Base-by-base conservation (phyloP, 1,140 invertebrate species). In the Papilio machaon region DNA sequence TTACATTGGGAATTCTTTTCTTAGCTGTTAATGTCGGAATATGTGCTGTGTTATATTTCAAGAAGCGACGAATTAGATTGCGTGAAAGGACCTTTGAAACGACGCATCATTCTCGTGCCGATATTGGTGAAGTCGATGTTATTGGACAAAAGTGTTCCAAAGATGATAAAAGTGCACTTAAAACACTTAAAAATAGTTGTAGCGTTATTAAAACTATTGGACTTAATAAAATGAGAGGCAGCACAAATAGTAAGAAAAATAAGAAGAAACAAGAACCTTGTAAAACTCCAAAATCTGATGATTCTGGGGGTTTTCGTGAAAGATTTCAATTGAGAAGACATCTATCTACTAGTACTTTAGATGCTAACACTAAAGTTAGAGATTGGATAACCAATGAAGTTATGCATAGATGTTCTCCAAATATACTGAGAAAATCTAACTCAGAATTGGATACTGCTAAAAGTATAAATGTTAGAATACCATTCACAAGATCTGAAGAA, bases 311-410 rank as follows among this genome's bases (percentile, higher is more conserved):
- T 64, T 95, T 95, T 84, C 95, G 96, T 49, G 92, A 96, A 84
- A 92, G 95, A 64, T 96, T 96, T 83, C 96, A 96, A 91, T 92
- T 97, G 11, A 96, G 96, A 17, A 91, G 97, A 54, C 96, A 97
- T 86, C 95, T 97, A 85, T 97, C 97, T 1, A 96, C 95, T 13
- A 98, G 97, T 73, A 98, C 97, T 0, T 96, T 98, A 82, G 97
- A 98, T 88, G 97, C 97, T 0, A 97, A 98, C 86, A 97, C 97
- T 13, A 98, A 98, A 95, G 97, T 98, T 3, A 95, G 96, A 80
- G 97, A 98, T 80, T 98, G 97, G 97, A 98, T 98, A 84, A 96
- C 97, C 3, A 95, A 97, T 83, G 97, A 97, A 93, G 96, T 97
- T 73, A 95, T 96, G 82, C 96, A 97, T 86, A 95, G 96, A 90